Conservation (phyloP, 2,797 vertebrate genomes). For the Alfaro cultratus region DNA sequence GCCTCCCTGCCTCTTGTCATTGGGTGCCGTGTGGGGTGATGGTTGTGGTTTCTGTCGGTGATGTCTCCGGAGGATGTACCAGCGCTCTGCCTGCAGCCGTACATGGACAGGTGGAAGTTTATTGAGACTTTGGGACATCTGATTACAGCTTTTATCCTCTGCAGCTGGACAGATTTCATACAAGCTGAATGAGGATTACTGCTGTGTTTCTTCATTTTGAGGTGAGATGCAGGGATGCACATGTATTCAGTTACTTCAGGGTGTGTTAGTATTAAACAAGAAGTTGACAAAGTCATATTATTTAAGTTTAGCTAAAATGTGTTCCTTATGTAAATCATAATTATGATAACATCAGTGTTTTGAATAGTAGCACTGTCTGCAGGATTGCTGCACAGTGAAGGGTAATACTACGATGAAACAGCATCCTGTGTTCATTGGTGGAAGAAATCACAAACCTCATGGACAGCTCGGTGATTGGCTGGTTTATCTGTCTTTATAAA, state of each 20-base stretch:
- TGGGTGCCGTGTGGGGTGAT: constrained; percentile 72
- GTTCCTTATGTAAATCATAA: constrained; percentile 7
- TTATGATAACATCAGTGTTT: constrained; percentile 17
- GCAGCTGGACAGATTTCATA: constrained; percentile 22
- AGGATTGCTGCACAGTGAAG: constrained; percentile 54
- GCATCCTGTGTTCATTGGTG: constrained; percentile 53
- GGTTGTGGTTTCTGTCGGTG: constrained; percentile 70
- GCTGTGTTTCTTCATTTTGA: constrained; percentile 27
- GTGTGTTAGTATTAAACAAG: constrained; percentile 3
- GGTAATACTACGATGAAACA: constrained; percentile 55
- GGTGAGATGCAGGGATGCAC: constrained; percentile 51
- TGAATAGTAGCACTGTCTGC: constrained; percentile 28
- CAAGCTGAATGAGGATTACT: constrained; percentile 26
- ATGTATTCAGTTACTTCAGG: constrained; percentile 1
- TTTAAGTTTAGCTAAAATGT: neutral
- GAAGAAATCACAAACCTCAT: neutral
- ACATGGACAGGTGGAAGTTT: neutral
- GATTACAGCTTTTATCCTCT: constrained; percentile 7
- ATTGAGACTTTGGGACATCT: constrained; percentile 10
- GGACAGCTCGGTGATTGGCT: constrained; percentile 39
- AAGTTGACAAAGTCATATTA: constrained; percentile 2
- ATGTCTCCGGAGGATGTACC: constrained; percentile 69
- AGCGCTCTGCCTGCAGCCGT: constrained; percentile 44
- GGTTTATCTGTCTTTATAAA: constrained; percentile 23
- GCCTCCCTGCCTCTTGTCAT: constrained; percentile 58